A percentile compares a stretch with the other conserved stretches of the same genome.
Evolutionary conservation across 2,113 vertebrate genomes (phyloP).

Genomic region (Callionymus lyra): DNA sequence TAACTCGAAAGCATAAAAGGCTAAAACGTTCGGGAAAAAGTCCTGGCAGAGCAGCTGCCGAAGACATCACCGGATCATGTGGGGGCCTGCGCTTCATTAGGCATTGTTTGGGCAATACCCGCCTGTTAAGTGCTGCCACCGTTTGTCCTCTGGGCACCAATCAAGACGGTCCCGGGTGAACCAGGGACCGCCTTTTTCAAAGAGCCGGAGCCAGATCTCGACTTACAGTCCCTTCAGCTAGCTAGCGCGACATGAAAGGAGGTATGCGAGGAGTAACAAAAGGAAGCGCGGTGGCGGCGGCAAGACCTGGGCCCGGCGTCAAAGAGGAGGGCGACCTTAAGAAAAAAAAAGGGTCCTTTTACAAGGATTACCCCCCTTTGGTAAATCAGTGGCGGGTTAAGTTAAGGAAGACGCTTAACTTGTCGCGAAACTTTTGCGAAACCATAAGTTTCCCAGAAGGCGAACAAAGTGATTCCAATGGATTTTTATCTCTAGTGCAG

Average conservation of each 20-base stretch:
- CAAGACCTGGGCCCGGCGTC: conserved; percentile 15
- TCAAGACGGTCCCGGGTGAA: conserved; percentile 18
- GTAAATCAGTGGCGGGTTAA: too few relatives aligned
- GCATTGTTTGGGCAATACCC: conserved; percentile 15
- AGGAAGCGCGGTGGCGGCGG: conserved; percentile 7
- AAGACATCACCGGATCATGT: conserved; percentile 25
- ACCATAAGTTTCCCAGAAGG: too few relatives aligned
- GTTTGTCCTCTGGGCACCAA: conserved; percentile 21
- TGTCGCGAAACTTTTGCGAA: too few relatives aligned
- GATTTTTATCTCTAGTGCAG: too few relatives aligned
- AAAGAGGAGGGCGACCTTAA: conserved; percentile 13
- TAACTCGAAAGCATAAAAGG: too few relatives aligned
- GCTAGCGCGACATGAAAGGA: conserved; percentile 12
- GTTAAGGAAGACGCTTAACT: too few relatives aligned
- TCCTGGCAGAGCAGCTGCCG: conserved; percentile 13
- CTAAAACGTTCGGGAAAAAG: too few relatives aligned
- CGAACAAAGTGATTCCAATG: too few relatives aligned
- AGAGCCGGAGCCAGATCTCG: conserved; percentile 15
- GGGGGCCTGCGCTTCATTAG: conserved; percentile 15
- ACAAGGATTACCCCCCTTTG: too few relatives aligned
- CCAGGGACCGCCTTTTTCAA: conserved; percentile 1
- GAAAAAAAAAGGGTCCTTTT: too few relatives aligned
- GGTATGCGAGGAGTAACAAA: conserved; percentile 13
- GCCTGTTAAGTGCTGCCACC: conserved; percentile 10
- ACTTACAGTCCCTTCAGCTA: conserved; percentile 17